These are phyloP conservation scores for Eilema griseolum DNA, from an alignment of 2,888 invertebrate genomes.

Conservation along the genomic window DNA sequence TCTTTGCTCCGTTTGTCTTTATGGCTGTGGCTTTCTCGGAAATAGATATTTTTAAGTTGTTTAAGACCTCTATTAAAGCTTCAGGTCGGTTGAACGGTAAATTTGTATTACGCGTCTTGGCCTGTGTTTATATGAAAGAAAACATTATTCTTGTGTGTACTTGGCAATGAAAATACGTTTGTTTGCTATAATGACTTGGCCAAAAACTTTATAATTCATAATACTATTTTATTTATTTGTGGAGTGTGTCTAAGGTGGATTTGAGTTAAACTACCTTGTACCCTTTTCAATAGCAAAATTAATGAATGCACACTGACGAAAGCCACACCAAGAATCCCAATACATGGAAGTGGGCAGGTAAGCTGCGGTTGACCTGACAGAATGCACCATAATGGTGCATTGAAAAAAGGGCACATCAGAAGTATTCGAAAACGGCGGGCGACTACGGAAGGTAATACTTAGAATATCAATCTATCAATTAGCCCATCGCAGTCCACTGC, in stretches of 20 bases:
- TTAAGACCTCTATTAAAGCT: slow-evolving; percentile 43
- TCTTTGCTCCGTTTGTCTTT: slow-evolving; percentile 65
- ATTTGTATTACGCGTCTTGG: slow-evolving; percentile 36
- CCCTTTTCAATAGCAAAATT: too few species aligned
- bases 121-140: slow-evolving; percentile 10
- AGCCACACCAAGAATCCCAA: too few species aligned
- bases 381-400: too few species aligned
- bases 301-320: too few species aligned
- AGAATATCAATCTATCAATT: too few species aligned
- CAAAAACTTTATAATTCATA: neutral
- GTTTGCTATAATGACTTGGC: slow-evolving; percentile 3
- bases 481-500: too few species aligned
- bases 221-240: neutral
- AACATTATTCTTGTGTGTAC: slow-evolving; percentile 25
- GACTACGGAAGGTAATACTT: too few species aligned
- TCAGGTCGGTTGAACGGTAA: slow-evolving; percentile 38
- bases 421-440: too few species aligned
- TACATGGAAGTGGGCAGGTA: too few species aligned
- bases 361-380: too few species aligned
- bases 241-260: neutral
- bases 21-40: slow-evolving; percentile 52
- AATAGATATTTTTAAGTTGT: slow-evolving; percentile 61
- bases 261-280: too few species aligned
- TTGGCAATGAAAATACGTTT: slow-evolving; percentile 14
- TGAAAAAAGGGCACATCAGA: too few species aligned